A percentile compares a stretch with the other conserved stretches of the same genome.
Conservation (phyloP, 2,797 vertebrate species). For the Peromyscus nudipes region DNA sequence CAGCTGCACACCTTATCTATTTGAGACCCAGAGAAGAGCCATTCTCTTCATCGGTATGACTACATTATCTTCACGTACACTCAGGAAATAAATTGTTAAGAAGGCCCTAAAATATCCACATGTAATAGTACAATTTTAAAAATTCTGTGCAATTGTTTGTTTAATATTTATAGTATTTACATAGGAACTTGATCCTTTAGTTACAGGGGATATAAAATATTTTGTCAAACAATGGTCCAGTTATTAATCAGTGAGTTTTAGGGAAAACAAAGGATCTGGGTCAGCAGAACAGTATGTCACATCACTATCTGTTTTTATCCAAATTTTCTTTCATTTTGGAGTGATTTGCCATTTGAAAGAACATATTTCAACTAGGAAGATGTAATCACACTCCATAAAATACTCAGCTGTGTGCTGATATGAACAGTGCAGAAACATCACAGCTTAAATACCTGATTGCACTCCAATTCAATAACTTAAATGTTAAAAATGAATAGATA, state of each 20-base stretch:
- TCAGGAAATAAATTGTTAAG: background rate
- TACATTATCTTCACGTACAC: constrained; percentile 26
- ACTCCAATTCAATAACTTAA: background rate
- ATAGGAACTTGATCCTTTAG: constrained; percentile 10
- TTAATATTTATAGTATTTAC: constrained; percentile 11
- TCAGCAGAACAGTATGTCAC: background rate
- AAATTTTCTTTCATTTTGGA: constrained; percentile 2
- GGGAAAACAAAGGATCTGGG: constrained; percentile 21
- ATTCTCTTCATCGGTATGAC: background rate
- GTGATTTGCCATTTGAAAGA: background rate
- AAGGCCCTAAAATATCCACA: background rate
- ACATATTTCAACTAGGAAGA: background rate
- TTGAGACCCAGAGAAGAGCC: background rate
- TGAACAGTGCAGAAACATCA: background rate
- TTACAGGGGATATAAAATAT: background rate
- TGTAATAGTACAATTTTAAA: background rate
- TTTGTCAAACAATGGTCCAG: background rate
- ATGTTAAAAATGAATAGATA: constrained; percentile 33
- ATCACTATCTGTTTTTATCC: background rate
- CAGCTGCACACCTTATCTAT: background rate
- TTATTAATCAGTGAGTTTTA: constrained; percentile 21
- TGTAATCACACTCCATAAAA: background rate
- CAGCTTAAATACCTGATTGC: background rate
- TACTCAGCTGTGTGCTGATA: background rate
- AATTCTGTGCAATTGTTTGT: background rate